These are phyloP conservation scores for Poeciliopsis presidionis DNA, from an alignment of 2,797 vertebrate species.

Conservation along the genomic window DNA sequence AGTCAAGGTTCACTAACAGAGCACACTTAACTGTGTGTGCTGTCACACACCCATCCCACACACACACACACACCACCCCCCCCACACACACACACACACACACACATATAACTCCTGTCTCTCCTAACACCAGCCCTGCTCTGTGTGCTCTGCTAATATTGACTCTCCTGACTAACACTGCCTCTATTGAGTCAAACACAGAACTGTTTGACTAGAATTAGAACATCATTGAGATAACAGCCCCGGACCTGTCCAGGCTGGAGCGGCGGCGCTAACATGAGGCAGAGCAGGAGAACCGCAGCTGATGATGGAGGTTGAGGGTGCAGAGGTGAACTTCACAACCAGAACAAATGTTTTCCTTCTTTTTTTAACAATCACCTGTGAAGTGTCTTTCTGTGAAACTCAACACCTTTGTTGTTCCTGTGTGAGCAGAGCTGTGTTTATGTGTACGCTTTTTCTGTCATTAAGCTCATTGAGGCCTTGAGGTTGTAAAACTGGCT, in stretches of 20 bases:
- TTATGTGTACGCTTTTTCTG: slow-evolving; percentile 35
- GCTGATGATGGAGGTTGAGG: slow-evolving; percentile 23
- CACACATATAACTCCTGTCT: slow-evolving; percentile 68
- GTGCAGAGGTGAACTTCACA: slow-evolving; percentile 50
- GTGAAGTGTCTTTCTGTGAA: slow-evolving; percentile 62
- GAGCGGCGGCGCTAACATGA: slow-evolving; percentile 66
- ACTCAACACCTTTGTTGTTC: slow-evolving; percentile 33
- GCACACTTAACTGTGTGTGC: slow-evolving; percentile 68
- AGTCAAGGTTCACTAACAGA: slow-evolving; percentile 78
- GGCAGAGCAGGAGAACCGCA: slow-evolving; percentile 56
- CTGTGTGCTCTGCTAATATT: slow-evolving; percentile 96
- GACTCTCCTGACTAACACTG: slow-evolving; percentile 90
- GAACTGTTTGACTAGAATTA: slow-evolving; percentile 87
- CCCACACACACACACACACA: slow-evolving; percentile 43
- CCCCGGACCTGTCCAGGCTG: slow-evolving; percentile 72
- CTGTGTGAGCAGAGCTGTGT: slow-evolving; percentile 33
- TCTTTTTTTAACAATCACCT: slow-evolving; percentile 57
- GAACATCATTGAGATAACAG: slow-evolving; percentile 87
- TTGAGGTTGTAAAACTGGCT: slow-evolving; percentile 55
- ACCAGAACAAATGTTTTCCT: slow-evolving; percentile 64
- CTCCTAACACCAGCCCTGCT: slow-evolving; percentile 82
- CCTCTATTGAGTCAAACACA: slow-evolving; percentile 89
- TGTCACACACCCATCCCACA: slow-evolving; percentile 49
- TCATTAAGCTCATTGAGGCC: slow-evolving; percentile 51
- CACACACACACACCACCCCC: too few relatives aligned